Conservation (phyloP, 2,888 invertebrate genomes). For the Stenodema calcarata region DNA sequence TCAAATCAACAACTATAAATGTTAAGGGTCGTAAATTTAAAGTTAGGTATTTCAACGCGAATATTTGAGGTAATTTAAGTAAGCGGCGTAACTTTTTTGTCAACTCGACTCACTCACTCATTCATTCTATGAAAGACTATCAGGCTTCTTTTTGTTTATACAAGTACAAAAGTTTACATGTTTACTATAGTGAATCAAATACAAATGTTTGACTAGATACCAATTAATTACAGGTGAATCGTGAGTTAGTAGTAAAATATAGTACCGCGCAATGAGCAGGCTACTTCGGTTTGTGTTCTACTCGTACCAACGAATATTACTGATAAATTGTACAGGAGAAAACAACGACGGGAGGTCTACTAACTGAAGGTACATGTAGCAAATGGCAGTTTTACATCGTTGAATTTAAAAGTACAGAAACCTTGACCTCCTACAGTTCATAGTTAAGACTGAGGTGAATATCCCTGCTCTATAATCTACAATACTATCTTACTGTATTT, state of each 20-base stretch:
- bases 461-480: no score
- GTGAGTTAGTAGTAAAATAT: not conserved
- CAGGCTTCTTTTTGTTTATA: constrained; percentile 23
- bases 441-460: no score
- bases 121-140: constrained; percentile 37
- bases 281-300: no score
- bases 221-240: not conserved
- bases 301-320: no score
- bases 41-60: not conserved
- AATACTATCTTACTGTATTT: no score
- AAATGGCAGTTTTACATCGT: no score
- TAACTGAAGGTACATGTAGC: no score
- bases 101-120: not conserved
- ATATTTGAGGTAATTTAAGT: not conserved
- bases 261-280: not conserved
- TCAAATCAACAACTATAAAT: not conserved
- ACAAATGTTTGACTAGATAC: not conserved
- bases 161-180: not conserved
- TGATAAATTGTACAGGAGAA: no score
- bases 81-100: not conserved
- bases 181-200: not conserved
- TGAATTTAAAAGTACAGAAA: no score
- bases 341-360: no score
- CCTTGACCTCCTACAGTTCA: no score
- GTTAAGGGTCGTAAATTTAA: not conserved